Evolutionary conservation across 1,140 invertebrate genomes (phyloP), one percentile per base, ranked within the genome.

Genomic region (Eurosta solidaginis): DNA sequence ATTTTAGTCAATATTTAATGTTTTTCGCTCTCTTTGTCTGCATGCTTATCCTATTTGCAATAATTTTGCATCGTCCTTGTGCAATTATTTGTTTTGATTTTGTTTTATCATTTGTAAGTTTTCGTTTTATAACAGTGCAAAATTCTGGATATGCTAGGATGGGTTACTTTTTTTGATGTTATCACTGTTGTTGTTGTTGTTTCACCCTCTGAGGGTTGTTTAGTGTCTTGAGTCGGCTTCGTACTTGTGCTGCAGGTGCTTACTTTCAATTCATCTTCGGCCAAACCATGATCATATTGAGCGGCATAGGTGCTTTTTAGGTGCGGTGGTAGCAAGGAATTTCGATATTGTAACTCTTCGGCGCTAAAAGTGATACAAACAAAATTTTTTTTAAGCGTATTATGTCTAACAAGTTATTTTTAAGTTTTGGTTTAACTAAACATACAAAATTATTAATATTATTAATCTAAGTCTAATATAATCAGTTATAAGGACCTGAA

Each of bases 301-400:
- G 93, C 93, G 0, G 96, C 94, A 89, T 98, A 97, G 0, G 95
- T 93, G 79, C 94, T 95, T 88, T 94, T 96, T 74, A 97, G 88
- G 87, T 98, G 96, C 5, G 96, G 95, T 22, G 92, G 94, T 79
- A 94, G 94, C 73, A 97, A 88, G 0, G 96, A 96, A 88, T 98
- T 98, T 33, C 96, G 89, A 83, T 93, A 91, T 82, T 93, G 92
- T 20, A 97, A 89, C 84, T 96, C 94, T 5, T 91, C 82, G 27
- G 81, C 54, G 20, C 86, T 87, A 77, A 6, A 79, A 77, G 12
- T 20, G 42, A 27, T 1, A 74, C 50, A 3, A 20, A 27, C 47
- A 25, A 52, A 2, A 22, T 59, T 36, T 22, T 10, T 22, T 52
- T 22, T 20, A 22, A 27, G 20, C 25, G 20, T 52, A 52, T 22